Evolutionary conservation across 2,797 vertebrate genomes (phyloP).

Genomic region (Pampus argenteus): DNA sequence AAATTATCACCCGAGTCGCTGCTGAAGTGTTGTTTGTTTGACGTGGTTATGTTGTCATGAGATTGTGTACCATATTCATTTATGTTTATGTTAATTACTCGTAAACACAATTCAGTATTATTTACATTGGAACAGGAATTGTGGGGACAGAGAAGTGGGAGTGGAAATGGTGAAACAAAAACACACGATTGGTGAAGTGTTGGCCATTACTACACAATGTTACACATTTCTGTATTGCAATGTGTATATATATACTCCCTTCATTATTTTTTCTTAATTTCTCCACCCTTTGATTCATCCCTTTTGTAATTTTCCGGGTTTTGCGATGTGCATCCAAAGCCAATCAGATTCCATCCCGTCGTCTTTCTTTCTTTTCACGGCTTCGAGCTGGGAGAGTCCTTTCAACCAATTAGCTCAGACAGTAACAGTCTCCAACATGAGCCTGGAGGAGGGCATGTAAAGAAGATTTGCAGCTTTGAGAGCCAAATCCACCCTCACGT

Average conservation of each 20-base stretch:
- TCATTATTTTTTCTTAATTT: conserved; percentile 11
- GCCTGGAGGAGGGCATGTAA: conserved; percentile 66
- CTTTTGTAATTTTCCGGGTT: conserved; percentile 34
- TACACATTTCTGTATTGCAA: not conserved
- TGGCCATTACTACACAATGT: too few species aligned
- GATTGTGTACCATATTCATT: too few species aligned
- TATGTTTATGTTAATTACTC: too few species aligned
- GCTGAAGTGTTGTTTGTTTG: too few species aligned
- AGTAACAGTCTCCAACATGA: conserved; percentile 57
- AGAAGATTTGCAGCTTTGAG: conserved; percentile 75
- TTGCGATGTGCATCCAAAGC: conserved; percentile 35
- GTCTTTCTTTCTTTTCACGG: conserved; percentile 65
- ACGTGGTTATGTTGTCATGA: too few species aligned
- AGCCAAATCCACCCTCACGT: conserved; percentile 69
- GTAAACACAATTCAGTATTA: too few species aligned
- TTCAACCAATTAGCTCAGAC: conserved; percentile 74
- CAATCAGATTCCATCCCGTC: conserved; percentile 48
- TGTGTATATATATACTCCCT: not conserved
- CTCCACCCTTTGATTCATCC: conserved; percentile 22
- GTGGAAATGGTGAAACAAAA: too few species aligned
- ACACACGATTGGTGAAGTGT: too few species aligned
- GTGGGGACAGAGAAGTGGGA: too few species aligned
- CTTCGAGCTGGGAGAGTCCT: conserved; percentile 57
- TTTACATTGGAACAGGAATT: too few species aligned
- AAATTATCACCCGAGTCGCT: too few species aligned